Evolutionary conservation across 1,140 invertebrate species (phyloP).

Genomic region (Drosophila rufa): DNA sequence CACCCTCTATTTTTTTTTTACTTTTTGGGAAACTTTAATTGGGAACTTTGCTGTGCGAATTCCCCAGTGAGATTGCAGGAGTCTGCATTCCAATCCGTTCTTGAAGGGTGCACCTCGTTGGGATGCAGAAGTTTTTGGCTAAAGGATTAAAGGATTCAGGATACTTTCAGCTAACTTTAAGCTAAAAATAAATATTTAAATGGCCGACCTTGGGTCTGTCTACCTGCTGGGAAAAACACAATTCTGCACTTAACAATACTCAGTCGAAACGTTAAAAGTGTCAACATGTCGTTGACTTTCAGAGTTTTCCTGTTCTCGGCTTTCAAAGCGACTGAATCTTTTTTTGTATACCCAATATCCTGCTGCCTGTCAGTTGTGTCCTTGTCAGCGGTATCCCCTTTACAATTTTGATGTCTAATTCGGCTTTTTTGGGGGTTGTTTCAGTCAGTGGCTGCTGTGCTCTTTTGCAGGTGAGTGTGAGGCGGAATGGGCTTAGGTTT

Average conservation of each 20-base stretch:
- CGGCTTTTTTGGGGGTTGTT: conserved; percentile 61
- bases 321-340: conserved; percentile 37
- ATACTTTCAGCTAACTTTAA: not conserved
- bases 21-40: conserved; percentile 55
- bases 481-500: conserved; percentile 8
- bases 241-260: conserved; percentile 34
- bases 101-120: conserved; percentile 4
- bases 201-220: conserved; percentile 2
- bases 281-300: conserved; percentile 48
- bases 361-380: conserved; percentile 35
- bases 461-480: conserved; percentile 64
- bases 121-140: not conserved
- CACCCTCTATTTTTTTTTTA: conserved; percentile 19
- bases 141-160: not conserved
- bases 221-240: conserved; percentile 36
- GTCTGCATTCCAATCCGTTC: conserved; percentile 22
- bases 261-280: conserved; percentile 34
- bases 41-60: conserved; percentile 40
- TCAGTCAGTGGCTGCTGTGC: conserved; percentile 56
- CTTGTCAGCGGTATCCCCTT: conserved; percentile 18
- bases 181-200: conserved; percentile 8
- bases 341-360: conserved; percentile 23
- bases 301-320: conserved; percentile 17
- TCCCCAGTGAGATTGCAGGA: conserved; percentile 34
- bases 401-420: conserved; percentile 59